Conservation (phyloP, 2,888 invertebrate species). For the Pseudococcus viburni region DNA sequence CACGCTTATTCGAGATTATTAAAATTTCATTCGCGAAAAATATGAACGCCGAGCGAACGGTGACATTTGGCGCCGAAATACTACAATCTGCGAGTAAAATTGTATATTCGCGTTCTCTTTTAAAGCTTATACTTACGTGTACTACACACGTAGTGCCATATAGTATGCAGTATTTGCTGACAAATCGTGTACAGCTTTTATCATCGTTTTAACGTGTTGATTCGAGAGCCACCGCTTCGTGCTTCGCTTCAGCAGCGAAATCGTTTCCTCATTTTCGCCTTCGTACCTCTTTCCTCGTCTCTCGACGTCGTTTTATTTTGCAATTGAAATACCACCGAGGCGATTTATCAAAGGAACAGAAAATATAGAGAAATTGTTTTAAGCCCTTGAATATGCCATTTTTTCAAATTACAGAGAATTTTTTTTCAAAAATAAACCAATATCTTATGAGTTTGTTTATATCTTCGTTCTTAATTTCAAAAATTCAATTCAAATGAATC, state of each 20-base stretch:
- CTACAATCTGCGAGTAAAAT: background rate
- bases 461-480: too few species aligned
- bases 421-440: too few species aligned
- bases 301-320: background rate
- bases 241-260: background rate
- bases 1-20: background rate
- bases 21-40: conserved; percentile 16
- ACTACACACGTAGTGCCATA: background rate
- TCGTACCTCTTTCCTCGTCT: background rate
- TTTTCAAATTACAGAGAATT: too few species aligned
- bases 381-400: too few species aligned
- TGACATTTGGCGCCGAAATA: conserved; percentile 27
- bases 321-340: too few species aligned
- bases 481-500: too few species aligned
- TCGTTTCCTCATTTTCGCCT: background rate
- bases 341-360: too few species aligned
- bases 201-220: conserved; percentile 17
- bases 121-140: background rate
- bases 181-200: conserved; percentile 27
- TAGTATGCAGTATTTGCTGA: conserved; percentile 6
- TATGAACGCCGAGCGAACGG: background rate
- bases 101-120: background rate
- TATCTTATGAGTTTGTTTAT: too few species aligned
- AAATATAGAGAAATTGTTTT: too few species aligned
- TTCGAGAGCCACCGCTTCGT: background rate